phyloP scores from a whole-genome alignment of 2,888 invertebrate genomes.

The Polymixis flavicincta region DNA sequence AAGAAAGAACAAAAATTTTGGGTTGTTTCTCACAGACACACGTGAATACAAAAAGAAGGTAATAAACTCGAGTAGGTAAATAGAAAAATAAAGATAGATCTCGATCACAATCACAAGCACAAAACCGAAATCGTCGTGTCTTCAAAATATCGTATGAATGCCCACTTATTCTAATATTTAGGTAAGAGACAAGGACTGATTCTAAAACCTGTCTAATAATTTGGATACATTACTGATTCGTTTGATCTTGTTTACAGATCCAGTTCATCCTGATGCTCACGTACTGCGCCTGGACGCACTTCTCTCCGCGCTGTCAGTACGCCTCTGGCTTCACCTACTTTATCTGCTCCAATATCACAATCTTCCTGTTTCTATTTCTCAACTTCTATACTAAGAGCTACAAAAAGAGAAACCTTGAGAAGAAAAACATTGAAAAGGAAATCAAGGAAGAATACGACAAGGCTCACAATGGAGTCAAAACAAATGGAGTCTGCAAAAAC shows the following conservation, averaged over 20 bases:
- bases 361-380: conserved; percentile 92
- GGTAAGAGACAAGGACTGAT: not conserved
- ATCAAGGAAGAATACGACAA: conserved; percentile 72
- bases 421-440: conserved; percentile 75
- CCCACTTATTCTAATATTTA: not conserved
- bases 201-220: not conserved
- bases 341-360: conserved; percentile 89
- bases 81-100: not conserved
- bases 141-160: not conserved
- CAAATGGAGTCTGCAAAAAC: conserved; percentile 69
- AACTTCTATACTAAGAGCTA: conserved; percentile 92
- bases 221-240: not conserved
- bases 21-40: not conserved
- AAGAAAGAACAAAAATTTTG: not conserved
- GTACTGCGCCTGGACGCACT: conserved; percentile 91
- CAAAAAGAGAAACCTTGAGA: conserved; percentile 78
- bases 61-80: not conserved
- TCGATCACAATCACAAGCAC: not conserved
- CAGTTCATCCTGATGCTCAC: conserved; percentile 93
- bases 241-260: conserved; percentile 82
- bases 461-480: conserved; percentile 70
- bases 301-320: conserved; percentile 91
- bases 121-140: not conserved
- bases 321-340: conserved; percentile 91
- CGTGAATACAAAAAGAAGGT: not conserved